A percentile compares a stretch with the other conserved stretches of the same genome.
These are phyloP conservation scores for Crocidura indochinensis DNA, from an alignment of 2,797 vertebrate genomes.

Conservation along the genomic window DNA sequence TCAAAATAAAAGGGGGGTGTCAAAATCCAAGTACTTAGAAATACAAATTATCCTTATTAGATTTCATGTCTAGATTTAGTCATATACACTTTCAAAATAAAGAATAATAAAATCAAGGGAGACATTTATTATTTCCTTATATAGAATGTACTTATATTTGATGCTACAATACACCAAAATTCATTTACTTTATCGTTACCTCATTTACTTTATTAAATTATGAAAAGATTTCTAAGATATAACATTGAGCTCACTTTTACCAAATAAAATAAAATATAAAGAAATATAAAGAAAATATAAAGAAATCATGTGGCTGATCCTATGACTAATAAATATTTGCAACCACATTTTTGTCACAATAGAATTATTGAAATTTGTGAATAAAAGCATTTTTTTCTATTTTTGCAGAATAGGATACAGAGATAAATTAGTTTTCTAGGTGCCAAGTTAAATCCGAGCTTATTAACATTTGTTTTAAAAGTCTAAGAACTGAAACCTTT, in stretches of 20 bases:
- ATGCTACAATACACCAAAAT: neutral
- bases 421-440: neutral
- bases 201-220: neutral
- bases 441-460: neutral
- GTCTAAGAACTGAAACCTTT: neutral
- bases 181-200: neutral
- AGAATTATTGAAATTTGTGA: neutral
- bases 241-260: neutral
- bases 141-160: neutral
- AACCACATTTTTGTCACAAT: neutral
- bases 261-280: too few relatives aligned
- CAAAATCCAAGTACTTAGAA: neutral
- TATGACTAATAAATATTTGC: neutral
- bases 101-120: neutral
- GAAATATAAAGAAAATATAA: too few relatives aligned
- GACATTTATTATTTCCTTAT: neutral
- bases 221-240: conserved; percentile 7
- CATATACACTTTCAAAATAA: neutral
- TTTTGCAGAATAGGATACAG: conserved; percentile 27
- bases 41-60: neutral
- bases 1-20: too few relatives aligned
- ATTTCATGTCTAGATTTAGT: neutral
- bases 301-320: neutral
- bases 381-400: neutral
- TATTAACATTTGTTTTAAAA: conserved; percentile 48